Evolutionary conservation across 2,113 vertebrate genomes (phyloP), one percentile per base, ranked within the genome.

Genomic region (Chauna torquata): DNA sequence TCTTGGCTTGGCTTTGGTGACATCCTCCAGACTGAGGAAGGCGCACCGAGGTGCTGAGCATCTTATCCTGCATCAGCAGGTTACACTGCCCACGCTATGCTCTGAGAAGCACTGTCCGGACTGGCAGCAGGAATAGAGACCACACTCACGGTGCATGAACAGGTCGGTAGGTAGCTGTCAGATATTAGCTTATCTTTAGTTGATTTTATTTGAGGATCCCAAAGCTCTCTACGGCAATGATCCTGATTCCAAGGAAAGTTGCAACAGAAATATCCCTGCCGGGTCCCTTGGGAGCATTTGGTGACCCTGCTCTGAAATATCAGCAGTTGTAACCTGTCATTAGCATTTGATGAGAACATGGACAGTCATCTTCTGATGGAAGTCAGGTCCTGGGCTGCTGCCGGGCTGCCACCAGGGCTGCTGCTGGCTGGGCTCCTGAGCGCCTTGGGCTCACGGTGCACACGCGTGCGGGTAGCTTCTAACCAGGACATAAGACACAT

Each of bases 201-300:
- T 82, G 47, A 42, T 75, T 74, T 14, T 9, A 23, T 8, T 32
- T n/a, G 69, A 86, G 34, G 72, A 10, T 80, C 54, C 88, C 38
- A 24, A n/a, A 59, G 58, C 64, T 74, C 64, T 72, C 64, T 2
- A 6, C 22, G 20, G 49, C n/a, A 30, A 30, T 11, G 0, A 9
- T 64, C 7, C 45, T 44, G 16, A 65, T 75, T 47, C 12, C 15
- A 38, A 40, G n/a, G 40, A 32, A 9, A 5, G 28, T 22, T 59
- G 17, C 42, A 16, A 8, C 34, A 49, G 66, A 25, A 80, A 16
- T 36, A 17, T 34, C 44, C 19, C 25, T 55, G 62, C 24, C 24
- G 15, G 52, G 36, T 38, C 57, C 16, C 0, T 13, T 22, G 10
- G 23, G 30, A 50, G n/a, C 6, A 7, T 57, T 57, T 0, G 4